Conservation (phyloP, 2,888 invertebrate species). For the Patella caerulea region DNA sequence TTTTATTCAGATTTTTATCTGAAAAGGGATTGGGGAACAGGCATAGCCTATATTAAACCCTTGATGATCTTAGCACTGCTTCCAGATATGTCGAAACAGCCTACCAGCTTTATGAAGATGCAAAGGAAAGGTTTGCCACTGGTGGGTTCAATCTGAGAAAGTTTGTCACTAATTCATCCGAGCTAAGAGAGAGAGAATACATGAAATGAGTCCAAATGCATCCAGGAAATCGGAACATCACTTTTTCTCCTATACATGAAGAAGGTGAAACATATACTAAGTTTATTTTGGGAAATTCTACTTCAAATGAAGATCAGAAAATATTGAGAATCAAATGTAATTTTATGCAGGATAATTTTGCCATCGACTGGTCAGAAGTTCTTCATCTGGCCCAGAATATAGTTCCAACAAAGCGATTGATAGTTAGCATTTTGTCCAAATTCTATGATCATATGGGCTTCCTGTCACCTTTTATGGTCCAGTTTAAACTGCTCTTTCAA, state of each 20-base stretch:
- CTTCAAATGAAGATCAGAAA: background rate
- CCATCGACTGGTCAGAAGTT: background rate
- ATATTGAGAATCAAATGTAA: constrained; percentile 1
- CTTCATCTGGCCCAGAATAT: background rate
- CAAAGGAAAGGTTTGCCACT: background rate
- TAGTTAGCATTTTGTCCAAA: background rate
- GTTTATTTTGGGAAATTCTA: background rate
- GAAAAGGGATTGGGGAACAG: no score
- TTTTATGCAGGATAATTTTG: background rate
- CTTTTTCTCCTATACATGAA: background rate
- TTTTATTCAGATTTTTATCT: no score
- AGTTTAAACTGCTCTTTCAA: background rate
- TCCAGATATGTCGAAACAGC: background rate
- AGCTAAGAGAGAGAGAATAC: background rate
- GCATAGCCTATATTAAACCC: no score
- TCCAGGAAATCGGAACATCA: background rate
- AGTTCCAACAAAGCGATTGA: background rate
- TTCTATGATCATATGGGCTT: background rate
- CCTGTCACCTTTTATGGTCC: background rate
- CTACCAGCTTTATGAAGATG: background rate
- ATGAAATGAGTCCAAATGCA: background rate
- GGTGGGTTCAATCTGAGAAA: constrained; percentile 1
- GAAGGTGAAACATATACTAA: background rate
- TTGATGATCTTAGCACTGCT: background rate
- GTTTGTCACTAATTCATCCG: background rate